phyloP scores from a whole-genome alignment of 1,140 invertebrate species.

The Drosophila pseudoobscura region DNA sequence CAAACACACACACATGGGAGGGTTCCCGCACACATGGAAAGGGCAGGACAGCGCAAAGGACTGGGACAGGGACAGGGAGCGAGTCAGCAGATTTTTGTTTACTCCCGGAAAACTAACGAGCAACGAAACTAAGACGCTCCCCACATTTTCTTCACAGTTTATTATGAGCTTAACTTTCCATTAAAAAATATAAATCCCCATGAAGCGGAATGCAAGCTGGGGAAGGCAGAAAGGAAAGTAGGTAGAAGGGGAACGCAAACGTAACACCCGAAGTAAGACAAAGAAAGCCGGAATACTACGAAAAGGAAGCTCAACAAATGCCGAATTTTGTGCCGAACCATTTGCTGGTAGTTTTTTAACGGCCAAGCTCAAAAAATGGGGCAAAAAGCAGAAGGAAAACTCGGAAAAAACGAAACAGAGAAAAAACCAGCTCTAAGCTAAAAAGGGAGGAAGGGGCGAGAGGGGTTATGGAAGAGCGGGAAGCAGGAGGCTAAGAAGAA shows the following conservation, averaged over 20 bases:
- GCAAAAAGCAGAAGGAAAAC: constrained; percentile 41
- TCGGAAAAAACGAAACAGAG: constrained; percentile 21
- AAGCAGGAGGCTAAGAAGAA: constrained; percentile 34
- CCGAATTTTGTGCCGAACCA: constrained; percentile 63
- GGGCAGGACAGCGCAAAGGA: no score
- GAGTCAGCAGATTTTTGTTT: constrained; percentile 50
- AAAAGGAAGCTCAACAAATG: constrained; percentile 54
- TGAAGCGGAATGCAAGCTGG: constrained; percentile 55
- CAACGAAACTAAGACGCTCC: constrained; percentile 66
- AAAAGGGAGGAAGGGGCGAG: no score
- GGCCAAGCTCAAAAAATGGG: constrained; percentile 52
- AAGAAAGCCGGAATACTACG: constrained; percentile 29
- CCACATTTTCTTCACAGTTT: constrained; percentile 72
- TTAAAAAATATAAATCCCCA: constrained; percentile 79
- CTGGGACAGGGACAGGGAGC: background rate
- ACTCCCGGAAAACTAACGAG: constrained; percentile 58
- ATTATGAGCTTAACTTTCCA: constrained; percentile 81
- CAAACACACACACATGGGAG: background rate
- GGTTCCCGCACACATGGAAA: background rate
- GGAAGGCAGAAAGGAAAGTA: background rate
- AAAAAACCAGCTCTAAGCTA: constrained; percentile 41
- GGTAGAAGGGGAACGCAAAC: no score
- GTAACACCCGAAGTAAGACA: background rate
- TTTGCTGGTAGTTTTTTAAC: constrained; percentile 71
- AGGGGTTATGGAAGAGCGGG: background rate